phyloP scores from a whole-genome alignment of 2,797 vertebrate species.

The Epinephelus coioides region DNA sequence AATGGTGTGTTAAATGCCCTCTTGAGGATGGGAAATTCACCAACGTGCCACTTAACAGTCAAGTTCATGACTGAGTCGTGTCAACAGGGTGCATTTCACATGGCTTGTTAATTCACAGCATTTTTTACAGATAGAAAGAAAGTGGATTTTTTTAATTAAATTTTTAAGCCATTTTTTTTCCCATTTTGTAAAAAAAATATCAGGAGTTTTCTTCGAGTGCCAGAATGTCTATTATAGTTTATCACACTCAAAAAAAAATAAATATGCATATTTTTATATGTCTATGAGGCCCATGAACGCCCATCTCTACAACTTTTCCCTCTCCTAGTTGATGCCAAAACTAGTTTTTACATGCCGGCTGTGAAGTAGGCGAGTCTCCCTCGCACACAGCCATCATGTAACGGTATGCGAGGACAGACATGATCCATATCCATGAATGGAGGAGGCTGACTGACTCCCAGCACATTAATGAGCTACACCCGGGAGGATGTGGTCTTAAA shows the following conservation, averaged over 20 bases:
- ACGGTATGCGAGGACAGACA: conserved; percentile 48
- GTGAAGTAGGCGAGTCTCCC: conserved; percentile 24
- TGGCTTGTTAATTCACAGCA: too few species aligned
- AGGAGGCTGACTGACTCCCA: conserved; percentile 18
- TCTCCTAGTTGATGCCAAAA: neutral
- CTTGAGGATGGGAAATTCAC: conserved; percentile 32
- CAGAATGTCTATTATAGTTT: too few species aligned
- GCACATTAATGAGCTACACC: conserved; percentile 16
- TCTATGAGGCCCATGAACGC: too few species aligned
- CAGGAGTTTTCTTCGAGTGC: too few species aligned
- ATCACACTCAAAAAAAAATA: too few species aligned
- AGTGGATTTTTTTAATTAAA: too few species aligned
- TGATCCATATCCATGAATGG: conserved; percentile 38
- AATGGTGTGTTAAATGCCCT: conserved; percentile 59
- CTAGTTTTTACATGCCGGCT: conserved; percentile 10
- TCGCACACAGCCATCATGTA: conserved; percentile 27
- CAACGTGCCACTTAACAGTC: conserved; percentile 18
- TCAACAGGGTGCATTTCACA: neutral
- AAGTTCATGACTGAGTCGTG: conserved; percentile 18
- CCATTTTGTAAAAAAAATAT: too few species aligned
- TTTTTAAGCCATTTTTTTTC: too few species aligned
- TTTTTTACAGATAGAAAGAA: too few species aligned
- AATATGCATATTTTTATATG: too few species aligned
- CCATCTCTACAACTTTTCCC: neutral
- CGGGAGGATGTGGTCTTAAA: conserved; percentile 4